A percentile compares a stretch with the other conserved stretches of the same genome.
Conservation (phyloP, 1,140 invertebrate genomes). For the Bombus impatiens region DNA sequence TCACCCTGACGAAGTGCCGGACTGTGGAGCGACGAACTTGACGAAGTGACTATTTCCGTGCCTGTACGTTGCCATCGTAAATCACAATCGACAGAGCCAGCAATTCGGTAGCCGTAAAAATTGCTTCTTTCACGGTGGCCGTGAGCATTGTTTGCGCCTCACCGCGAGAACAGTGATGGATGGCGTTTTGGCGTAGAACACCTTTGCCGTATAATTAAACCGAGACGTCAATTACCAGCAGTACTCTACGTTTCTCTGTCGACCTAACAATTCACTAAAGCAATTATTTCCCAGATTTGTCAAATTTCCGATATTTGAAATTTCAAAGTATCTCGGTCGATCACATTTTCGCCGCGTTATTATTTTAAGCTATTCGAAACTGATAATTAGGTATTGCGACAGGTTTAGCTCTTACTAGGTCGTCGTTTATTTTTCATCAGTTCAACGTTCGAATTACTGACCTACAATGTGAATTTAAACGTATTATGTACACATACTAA, state of each 20-base stretch:
- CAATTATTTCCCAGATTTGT: not conserved
- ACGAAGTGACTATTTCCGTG: slow-evolving; percentile 67
- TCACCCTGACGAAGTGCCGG: slow-evolving; percentile 55
- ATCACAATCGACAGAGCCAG: slow-evolving; percentile 58
- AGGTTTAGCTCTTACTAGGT: too few species aligned
- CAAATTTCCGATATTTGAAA: not conserved
- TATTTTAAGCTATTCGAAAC: too few species aligned
- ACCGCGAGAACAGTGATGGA: not conserved
- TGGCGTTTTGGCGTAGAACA: not conserved
- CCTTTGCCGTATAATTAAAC: slow-evolving; percentile 29
- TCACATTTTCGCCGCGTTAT: too few species aligned
- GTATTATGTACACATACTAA: too few species aligned
- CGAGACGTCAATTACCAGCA: not conserved
- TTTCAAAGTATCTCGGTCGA: too few species aligned
- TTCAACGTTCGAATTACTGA: too few species aligned
- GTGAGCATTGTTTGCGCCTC: slow-evolving; percentile 47
- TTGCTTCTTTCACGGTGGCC: slow-evolving; percentile 43
- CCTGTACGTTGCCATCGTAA: slow-evolving; percentile 50
- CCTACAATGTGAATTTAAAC: too few species aligned
- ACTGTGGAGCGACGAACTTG: slow-evolving; percentile 55
- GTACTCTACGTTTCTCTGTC: not conserved
- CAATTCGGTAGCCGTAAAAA: slow-evolving; percentile 60
- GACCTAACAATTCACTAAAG: too few species aligned
- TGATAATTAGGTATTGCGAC: too few species aligned
- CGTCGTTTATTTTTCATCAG: too few species aligned